phyloP scores from a whole-genome alignment of 2,888 invertebrate species.

The Lapara coniferarum region DNA sequence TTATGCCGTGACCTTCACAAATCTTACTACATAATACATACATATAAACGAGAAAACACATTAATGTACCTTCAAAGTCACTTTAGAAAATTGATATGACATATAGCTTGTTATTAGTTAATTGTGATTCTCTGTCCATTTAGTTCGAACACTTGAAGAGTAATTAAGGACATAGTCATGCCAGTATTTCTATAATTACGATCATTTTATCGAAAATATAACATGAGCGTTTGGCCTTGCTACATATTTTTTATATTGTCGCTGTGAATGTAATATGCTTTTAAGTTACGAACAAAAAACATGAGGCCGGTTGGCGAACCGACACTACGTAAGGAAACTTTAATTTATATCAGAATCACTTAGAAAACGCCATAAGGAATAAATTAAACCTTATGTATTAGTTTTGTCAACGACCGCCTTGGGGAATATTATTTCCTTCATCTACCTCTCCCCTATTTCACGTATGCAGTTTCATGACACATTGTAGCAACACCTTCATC shows the following conservation, averaged over 20 bases:
- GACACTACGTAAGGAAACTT: not conserved
- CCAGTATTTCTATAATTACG: slow-evolving; percentile 25
- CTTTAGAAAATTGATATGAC: not conserved
- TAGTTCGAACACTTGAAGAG: not conserved
- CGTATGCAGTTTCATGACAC: no score
- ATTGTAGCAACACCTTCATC: no score
- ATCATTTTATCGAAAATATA: slow-evolving; percentile 26
- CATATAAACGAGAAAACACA: not conserved
- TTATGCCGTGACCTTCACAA: not conserved
- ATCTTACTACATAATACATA: not conserved
- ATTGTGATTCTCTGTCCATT: not conserved
- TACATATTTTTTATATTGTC: slow-evolving; percentile 25
- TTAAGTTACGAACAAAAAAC: not conserved
- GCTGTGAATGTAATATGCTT: slow-evolving; percentile 24
- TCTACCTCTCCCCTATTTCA: no score
- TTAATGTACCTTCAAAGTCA: not conserved
- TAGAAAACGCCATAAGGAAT: not conserved
- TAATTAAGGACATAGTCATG: not conserved
- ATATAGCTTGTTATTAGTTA: not conserved
- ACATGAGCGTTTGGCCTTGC: slow-evolving; percentile 25
- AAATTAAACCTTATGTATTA: no score
- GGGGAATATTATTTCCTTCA: no score
- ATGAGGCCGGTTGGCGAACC: not conserved
- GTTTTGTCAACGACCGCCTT: no score
- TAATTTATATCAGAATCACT: not conserved